Evolutionary conservation across 2,888 invertebrate genomes (phyloP).

Genomic region (Leptinotarsa tumamoca): DNA sequence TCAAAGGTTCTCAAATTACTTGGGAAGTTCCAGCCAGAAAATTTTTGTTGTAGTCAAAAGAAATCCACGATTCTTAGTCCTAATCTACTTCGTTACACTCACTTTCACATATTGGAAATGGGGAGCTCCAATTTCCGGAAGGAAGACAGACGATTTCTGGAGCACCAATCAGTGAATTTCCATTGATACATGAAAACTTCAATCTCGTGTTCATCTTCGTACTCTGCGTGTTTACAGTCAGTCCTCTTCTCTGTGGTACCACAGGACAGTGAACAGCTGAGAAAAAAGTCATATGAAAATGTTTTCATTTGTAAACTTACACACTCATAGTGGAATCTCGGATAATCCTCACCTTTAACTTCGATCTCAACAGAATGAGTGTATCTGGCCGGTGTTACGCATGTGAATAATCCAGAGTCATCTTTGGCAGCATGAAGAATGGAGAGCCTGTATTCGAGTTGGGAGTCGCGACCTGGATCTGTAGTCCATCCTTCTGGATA

Average conservation of each 20-base stretch:
- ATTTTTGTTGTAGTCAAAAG: neutral
- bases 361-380: slow-evolving; percentile 84
- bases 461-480: slow-evolving; percentile 82
- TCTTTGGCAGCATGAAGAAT: slow-evolving; percentile 84
- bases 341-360: slow-evolving; percentile 73
- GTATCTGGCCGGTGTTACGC: slow-evolving; percentile 87
- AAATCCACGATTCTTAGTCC: neutral
- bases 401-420: slow-evolving; percentile 87
- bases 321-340: neutral
- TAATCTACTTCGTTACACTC: slow-evolving; percentile 59
- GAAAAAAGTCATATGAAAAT: slow-evolving; percentile 22
- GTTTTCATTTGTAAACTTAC: neutral
- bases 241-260: slow-evolving; percentile 78
- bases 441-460: slow-evolving; percentile 83
- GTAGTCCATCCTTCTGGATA: slow-evolving; percentile 87
- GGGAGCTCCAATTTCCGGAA: slow-evolving; percentile 88
- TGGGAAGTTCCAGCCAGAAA: no score
- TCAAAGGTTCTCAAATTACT: no score
- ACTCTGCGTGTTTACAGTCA: slow-evolving; percentile 78
- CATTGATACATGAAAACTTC: slow-evolving; percentile 81
- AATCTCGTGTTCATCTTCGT: slow-evolving; percentile 82
- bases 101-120: slow-evolving; percentile 86
- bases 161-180: slow-evolving; percentile 83
- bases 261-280: slow-evolving; percentile 83
- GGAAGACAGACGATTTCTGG: slow-evolving; percentile 81